phyloP scores from a whole-genome alignment of 1,140 invertebrate genomes.

The Ceratoteleas bidentatus region DNA sequence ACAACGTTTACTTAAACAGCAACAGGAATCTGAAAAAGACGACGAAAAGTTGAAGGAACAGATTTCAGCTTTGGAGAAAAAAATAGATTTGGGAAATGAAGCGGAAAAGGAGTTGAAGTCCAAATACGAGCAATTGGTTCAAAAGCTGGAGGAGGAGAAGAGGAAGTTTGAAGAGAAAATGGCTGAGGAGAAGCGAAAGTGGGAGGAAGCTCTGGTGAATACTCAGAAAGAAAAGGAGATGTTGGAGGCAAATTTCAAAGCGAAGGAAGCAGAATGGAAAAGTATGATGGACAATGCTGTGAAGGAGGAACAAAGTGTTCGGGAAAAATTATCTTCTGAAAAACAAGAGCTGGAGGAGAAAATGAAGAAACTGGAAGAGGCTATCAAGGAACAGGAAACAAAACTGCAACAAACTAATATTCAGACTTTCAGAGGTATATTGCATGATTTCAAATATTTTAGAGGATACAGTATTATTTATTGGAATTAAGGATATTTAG shows the following conservation, averaged over 20 bases:
- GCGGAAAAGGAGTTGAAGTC: conserved; percentile 79
- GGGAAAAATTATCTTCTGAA: conserved; percentile 78
- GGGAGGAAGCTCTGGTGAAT: conserved; percentile 79
- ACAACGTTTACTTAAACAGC: conserved; percentile 75
- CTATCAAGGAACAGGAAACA: conserved; percentile 73
- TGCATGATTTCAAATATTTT: too few relatives aligned
- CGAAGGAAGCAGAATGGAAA: conserved; percentile 72
- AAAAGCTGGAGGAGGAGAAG: conserved; percentile 79
- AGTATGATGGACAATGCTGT: conserved; percentile 75
- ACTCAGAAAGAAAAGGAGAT: conserved; percentile 79
- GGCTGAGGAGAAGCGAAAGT: conserved; percentile 79
- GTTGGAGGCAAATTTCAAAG: conserved; percentile 79
- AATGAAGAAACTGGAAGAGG: conserved; percentile 79
- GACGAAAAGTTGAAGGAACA: conserved; percentile 74
- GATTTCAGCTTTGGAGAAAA: conserved; percentile 76
- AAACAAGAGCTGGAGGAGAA: conserved; percentile 73
- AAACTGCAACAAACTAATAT: too few relatives aligned
- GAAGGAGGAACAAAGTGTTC: conserved; percentile 80
- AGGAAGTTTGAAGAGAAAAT: conserved; percentile 80
- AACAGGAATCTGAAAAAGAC: conserved; percentile 76
- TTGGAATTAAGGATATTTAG: too few relatives aligned
- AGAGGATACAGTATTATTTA: too few relatives aligned
- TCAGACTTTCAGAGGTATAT: too few relatives aligned
- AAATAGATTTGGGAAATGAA: conserved; percentile 79
- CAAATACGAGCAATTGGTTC: conserved; percentile 79